Conservation (phyloP, 2,888 invertebrate genomes). For the Cyrtodaria siliqua region DNA sequence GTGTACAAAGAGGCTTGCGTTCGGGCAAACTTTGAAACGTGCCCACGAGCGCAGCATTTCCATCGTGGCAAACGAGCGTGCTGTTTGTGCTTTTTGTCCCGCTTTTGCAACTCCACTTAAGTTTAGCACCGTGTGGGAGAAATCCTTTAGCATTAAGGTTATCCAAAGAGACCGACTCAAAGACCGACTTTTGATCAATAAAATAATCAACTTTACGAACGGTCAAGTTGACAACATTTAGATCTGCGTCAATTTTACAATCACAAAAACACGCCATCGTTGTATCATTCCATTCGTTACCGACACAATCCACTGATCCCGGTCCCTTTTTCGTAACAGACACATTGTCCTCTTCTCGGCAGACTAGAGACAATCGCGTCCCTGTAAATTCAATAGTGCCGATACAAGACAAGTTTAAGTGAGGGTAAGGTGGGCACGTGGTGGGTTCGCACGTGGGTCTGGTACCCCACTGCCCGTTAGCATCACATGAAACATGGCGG, state of each 20-base stretch:
- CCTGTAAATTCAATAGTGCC: neutral
- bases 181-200: no score
- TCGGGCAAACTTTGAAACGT: no score
- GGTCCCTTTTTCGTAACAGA: conserved; percentile 25
- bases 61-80: conserved; percentile 4
- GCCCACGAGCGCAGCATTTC: no score
- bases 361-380: conserved; percentile 1
- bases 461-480: conserved; percentile 32
- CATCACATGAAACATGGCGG: conserved; percentile 17
- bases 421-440: conserved; percentile 27
- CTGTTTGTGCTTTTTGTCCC: neutral
- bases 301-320: conserved; percentile 5
- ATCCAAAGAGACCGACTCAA: no score
- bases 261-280: conserved; percentile 41
- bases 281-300: conserved; percentile 18
- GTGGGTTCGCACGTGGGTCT: conserved; percentile 24
- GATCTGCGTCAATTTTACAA: conserved; percentile 13
- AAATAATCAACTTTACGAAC: no score
- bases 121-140: conserved; percentile 2
- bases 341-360: conserved; percentile 16
- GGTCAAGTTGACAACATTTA: neutral
- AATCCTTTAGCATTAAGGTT: conserved; percentile 5
- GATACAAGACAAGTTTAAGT: conserved; percentile 33
- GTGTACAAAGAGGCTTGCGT: no score
- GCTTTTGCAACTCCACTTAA: conserved; percentile 11